Evolutionary conservation across 2,888 invertebrate species (phyloP).

Genomic region (Sialis lutaria): DNA sequence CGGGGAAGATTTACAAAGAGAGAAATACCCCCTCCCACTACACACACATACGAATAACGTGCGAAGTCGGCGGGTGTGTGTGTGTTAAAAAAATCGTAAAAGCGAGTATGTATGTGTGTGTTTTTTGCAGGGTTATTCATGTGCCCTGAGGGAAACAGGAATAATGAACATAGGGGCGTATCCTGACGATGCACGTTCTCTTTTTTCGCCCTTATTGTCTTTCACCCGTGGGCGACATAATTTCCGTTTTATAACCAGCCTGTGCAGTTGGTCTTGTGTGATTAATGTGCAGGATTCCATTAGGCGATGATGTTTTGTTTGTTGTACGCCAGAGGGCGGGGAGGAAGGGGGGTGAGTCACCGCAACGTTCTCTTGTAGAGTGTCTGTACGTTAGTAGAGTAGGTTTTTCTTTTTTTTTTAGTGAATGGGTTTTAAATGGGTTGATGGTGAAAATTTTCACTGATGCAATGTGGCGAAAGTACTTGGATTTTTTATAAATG

Average conservation of each 20-base stretch:
- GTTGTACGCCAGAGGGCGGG: constrained; percentile 13
- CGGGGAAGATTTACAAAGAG: no score
- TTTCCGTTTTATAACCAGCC: constrained; percentile 26
- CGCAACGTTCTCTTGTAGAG: background rate
- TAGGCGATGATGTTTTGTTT: constrained; percentile 25
- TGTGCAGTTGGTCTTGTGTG: constrained; percentile 15
- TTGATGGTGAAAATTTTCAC: no score
- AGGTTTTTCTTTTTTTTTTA: no score
- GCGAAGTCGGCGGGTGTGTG: background rate
- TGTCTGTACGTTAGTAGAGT: no score
- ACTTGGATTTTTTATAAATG: no score
- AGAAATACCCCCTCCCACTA: no score
- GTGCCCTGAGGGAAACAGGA: constrained; percentile 4
- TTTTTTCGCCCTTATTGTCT: constrained; percentile 18
- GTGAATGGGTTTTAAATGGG: no score
- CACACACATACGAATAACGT: background rate
- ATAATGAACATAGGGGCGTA: constrained; percentile 7
- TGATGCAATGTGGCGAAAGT: no score
- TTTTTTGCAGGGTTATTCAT: constrained; percentile 4
- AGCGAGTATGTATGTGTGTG: background rate
- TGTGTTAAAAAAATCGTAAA: background rate
- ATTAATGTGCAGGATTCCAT: constrained; percentile 27
- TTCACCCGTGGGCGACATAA: constrained; percentile 25
- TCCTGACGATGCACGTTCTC: constrained; percentile 12
- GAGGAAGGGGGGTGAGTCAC: background rate